Evolutionary conservation across 1,140 invertebrate genomes (phyloP).

Genomic region (Caenorhabditis tropicalis): DNA sequence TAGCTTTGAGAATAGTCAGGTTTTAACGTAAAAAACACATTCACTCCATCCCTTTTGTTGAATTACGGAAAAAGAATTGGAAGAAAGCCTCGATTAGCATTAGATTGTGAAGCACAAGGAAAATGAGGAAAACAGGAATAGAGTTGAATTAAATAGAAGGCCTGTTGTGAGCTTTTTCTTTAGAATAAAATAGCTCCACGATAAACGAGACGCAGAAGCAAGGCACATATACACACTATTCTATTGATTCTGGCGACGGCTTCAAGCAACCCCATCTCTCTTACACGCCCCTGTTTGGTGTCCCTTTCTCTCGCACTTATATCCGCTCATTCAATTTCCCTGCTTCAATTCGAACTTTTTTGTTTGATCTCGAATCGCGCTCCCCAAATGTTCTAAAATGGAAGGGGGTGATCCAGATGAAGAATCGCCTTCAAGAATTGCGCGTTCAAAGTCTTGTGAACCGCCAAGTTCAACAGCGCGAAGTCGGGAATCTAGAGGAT

Average conservation of each 20-base stretch:
- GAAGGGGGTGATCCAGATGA: background rate
- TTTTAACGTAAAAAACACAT: too few relatives aligned
- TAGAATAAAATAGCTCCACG: background rate
- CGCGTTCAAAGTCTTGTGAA: constrained; percentile 7
- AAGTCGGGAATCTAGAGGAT: constrained; percentile 27
- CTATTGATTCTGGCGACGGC: constrained; percentile 27
- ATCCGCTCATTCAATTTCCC: background rate
- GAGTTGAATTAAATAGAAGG: constrained; percentile 21
- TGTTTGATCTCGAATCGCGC: background rate
- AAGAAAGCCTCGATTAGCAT: background rate
- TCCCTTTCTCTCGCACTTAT: background rate
- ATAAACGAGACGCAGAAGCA: constrained; percentile 9
- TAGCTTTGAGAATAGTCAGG: too few relatives aligned
- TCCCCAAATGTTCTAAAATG: constrained; percentile 11
- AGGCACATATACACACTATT: background rate
- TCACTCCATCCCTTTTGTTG: too few relatives aligned
- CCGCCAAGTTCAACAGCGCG: background rate
- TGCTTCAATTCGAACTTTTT: background rate
- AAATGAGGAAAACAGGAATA: background rate
- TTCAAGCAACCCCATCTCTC: background rate
- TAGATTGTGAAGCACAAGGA: background rate
- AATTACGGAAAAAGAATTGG: background rate
- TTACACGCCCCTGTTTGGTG: constrained; percentile 1
- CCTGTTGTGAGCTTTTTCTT: background rate
- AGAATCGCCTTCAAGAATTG: constrained; percentile 1